Evolutionary conservation across 1,140 invertebrate genomes (phyloP), one percentile per base, ranked within the genome.

Genomic region (Phthorimaea operculella): DNA sequence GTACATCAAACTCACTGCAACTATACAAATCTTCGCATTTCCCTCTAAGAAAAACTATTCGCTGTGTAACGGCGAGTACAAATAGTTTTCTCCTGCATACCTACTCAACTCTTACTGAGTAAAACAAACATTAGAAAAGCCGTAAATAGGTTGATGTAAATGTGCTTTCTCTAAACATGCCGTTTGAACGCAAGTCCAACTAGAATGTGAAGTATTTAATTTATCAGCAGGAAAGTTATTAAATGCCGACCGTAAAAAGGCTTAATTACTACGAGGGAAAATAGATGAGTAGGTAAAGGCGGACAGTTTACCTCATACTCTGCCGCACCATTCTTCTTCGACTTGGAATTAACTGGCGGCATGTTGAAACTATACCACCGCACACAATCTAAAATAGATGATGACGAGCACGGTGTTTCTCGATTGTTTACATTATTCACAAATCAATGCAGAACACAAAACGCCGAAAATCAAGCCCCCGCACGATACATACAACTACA

Each of bases 291-390:
- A n/a, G n/a, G n/a, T n/a, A 28, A 28, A 28, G n/a, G 36, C 56
- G 44, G 67, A 64, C 64, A 68, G 74, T 73, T 81, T 79, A 83
- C 80, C 80, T 82, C 80, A 59, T 82, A 83, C 68, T 83, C 80
- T 69, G 79, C 73, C 59, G 74, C 74, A 70, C 72, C 70, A 14
- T 50, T 33, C 62, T 79, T 83, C 65, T 82, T 83, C 52, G 68
- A 62, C 62, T 81, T 80, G 51, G 79, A 78, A 71, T 79, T 83
- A 36, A 83, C 76, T 54, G 80, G 80, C 57, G 80, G 80, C 80
- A 83, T 83, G 55, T 67, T 75, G 51, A 39, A 50, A 28, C 33
- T 36, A 15, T 7, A 52, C 12, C 17, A 52, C 11, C 2, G 4
- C 36, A 39, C 36, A 39, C 10, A 39, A 39, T 12, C 44, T 11